Conservation (phyloP, 2,888 invertebrate species). For the Nemotelus nigrinus region DNA sequence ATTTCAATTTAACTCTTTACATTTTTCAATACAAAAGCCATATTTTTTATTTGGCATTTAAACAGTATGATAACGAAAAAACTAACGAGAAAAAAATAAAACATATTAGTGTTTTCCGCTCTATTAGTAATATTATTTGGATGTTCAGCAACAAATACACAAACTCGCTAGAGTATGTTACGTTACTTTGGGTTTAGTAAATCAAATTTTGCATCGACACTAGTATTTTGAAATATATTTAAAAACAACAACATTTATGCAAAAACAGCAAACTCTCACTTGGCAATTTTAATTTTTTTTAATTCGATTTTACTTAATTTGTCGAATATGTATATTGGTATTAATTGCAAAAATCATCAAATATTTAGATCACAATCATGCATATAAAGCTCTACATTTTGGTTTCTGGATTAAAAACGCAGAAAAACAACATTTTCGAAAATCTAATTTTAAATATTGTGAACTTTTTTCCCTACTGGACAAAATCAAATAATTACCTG, state of each 20-base stretch:
- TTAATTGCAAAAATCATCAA: background rate
- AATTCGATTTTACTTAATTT: background rate
- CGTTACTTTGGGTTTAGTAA: background rate
- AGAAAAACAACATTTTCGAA: conserved; percentile 16
- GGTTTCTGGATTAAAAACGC: background rate
- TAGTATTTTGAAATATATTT: no score
- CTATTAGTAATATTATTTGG: background rate
- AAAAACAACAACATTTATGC: no score
- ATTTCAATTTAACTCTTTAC: no score
- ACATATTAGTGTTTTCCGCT: background rate
- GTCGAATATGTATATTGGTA: background rate
- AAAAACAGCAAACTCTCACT: no score
- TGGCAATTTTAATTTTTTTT: background rate
- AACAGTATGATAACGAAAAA: no score
- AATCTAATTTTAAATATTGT: background rate
- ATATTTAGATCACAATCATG: conserved; percentile 23
- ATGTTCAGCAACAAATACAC: background rate
- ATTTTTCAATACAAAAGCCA: no score
- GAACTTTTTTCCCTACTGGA: background rate
- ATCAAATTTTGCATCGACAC: background rate
- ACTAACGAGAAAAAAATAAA: background rate
- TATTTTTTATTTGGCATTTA: no score
- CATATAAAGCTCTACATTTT: conserved; percentile 19
- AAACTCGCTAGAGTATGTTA: background rate
- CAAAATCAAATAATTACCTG: conserved; percentile 72